phyloP scores from a whole-genome alignment of 2,113 vertebrate genomes.

The Chlorodrepanis virens region DNA sequence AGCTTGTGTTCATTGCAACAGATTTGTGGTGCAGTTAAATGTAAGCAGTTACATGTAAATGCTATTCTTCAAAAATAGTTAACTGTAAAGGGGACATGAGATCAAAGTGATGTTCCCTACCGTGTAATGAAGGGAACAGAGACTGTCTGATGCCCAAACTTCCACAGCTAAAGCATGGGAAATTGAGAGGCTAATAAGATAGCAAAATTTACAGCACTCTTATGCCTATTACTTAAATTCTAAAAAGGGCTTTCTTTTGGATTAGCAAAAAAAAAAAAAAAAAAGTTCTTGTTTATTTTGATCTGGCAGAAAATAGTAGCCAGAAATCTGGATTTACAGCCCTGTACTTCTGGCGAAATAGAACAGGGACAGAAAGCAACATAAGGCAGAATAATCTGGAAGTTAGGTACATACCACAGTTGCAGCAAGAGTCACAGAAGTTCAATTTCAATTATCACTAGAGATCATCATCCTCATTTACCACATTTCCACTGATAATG shows the following conservation, averaged over 20 bases:
- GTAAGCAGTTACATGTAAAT: neutral
- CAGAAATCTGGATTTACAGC: neutral
- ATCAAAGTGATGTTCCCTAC: neutral
- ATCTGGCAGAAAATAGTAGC: neutral
- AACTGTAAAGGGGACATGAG: neutral
- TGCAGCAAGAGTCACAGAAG: slow-evolving; percentile 6
- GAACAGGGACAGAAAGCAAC: neutral
- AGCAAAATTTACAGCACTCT: neutral
- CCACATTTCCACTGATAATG: slow-evolving; percentile 23
- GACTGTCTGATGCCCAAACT: neutral
- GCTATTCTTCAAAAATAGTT: neutral
- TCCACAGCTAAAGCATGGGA: neutral
- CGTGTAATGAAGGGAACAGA: neutral
- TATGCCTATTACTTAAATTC: neutral
- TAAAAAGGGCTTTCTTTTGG: neutral
- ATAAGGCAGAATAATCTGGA: slow-evolving; percentile 8
- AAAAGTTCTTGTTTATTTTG: neutral
- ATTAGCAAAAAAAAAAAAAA: neutral
- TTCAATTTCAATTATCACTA: slow-evolving; percentile 45
- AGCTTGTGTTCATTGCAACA: neutral
- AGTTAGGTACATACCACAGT: neutral
- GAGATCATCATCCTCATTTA: slow-evolving; percentile 26
- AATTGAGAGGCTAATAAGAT: neutral
- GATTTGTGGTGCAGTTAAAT: neutral
- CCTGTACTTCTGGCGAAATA: neutral